Evolutionary conservation across 1,140 invertebrate species (phyloP), one percentile per base, ranked within the genome.

Genomic region (Triops longicaudatus): DNA sequence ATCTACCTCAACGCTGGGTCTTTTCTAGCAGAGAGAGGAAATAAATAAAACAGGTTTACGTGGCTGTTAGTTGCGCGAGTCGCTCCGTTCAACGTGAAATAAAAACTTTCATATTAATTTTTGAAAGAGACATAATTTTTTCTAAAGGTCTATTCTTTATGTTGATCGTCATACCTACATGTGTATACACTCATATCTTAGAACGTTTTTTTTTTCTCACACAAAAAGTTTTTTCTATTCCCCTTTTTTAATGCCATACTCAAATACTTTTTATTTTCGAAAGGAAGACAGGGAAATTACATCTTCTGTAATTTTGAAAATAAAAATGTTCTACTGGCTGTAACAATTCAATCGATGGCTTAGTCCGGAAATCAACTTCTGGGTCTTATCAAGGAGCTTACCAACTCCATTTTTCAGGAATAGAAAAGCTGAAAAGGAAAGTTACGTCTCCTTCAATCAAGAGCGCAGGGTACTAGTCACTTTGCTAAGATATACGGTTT

Each of bases 401-500:
- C 50, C 50, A 22, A 63, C 50, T 63, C 17, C 50, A 63, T 63
- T 63, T 63, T 63, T 63, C 50, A 63, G 50, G 50, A 63, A 63
- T 22, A 17, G 50, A 63, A 22, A 63, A 63, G 22, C 50, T 63
- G 17, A 17, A 22, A 63, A 63, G 22, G 50, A 17, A 63, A 22
- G 31, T 37, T 63, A 63, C 50, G 50, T 63, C 50, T 63, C 50
- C 50, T 63, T 63, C 50, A 63, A 63, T 63, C 50, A 63, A 63
- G 50, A 63, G 50, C 22, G 50, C 50, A 63, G 50, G 50, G 50
- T 63, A 37, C 31, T 37, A 63, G 50, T 63, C 50, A 63, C 50
- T 63, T 63, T 63, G 50, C 50, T 22, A 63, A 63, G 50, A 63
- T 63, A 63, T 63, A 63, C 50, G 50, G 50, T 22, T 63, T 63